Conservation (phyloP, 2,888 invertebrate species). For the Zootermopsis nevadensis region DNA sequence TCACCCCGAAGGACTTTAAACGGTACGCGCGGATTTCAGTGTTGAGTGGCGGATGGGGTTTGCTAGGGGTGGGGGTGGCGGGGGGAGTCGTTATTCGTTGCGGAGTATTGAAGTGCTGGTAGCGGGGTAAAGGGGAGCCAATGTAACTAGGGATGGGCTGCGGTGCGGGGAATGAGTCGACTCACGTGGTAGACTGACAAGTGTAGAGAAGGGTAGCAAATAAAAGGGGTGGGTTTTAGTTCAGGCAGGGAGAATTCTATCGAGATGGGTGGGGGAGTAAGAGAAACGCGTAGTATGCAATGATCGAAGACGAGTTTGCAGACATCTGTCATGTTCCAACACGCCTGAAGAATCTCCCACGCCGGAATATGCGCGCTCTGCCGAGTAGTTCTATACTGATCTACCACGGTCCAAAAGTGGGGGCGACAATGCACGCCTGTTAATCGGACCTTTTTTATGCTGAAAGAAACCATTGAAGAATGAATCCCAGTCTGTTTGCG, state of each 20-base stretch:
- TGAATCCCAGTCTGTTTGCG: too few species aligned
- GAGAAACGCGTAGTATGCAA: constrained; percentile 33
- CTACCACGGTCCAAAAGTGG: neutral
- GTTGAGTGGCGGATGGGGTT: constrained; percentile 27
- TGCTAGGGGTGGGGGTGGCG: constrained; percentile 19
- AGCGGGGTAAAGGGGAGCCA: constrained; percentile 36
- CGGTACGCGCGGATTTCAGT: constrained; percentile 43
- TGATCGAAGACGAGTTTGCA: constrained; percentile 36
- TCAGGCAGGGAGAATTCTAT: constrained; percentile 11
- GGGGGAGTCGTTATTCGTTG: constrained; percentile 43
- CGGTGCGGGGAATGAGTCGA: constrained; percentile 8
- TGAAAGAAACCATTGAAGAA: too few species aligned
- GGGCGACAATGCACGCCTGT: too few species aligned
- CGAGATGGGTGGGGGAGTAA: constrained; percentile 3
- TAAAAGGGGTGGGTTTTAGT: constrained; percentile 43
- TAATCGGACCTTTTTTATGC: too few species aligned
- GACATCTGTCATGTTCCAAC: constrained; percentile 28
- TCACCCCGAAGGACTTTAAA: constrained; percentile 51
- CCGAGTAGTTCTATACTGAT: neutral
- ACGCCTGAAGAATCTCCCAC: constrained; percentile 27
- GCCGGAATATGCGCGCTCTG: neutral
- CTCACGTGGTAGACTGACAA: constrained; percentile 46
- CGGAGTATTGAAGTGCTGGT: constrained; percentile 43
- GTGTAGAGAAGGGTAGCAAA: constrained; percentile 43
- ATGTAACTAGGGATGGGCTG: constrained; percentile 35